Percentiles rank a stretch among this genome's conserved stretches.
Evolutionary conservation across 2,888 invertebrate genomes (phyloP).

Genomic region (Anthoptus insignis): DNA sequence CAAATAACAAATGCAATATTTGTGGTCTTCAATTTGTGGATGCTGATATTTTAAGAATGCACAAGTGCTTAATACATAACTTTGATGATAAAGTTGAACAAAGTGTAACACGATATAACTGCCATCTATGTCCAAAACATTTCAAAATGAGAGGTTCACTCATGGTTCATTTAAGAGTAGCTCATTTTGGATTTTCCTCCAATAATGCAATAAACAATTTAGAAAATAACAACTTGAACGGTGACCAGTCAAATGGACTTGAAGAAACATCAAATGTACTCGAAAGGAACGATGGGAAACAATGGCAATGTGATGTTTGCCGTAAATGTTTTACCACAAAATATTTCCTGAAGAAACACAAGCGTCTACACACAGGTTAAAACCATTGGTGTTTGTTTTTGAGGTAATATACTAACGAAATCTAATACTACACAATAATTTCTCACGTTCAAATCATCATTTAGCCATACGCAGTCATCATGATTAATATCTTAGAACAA

Average conservation of each 20-base stretch:
- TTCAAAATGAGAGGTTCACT: constrained; percentile 95
- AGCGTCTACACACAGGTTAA: constrained; percentile 94
- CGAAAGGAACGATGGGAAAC: constrained; percentile 88
- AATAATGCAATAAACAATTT: constrained; percentile 52
- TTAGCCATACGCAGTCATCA: constrained; percentile 19
- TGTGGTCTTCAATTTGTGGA: constrained; percentile 92
- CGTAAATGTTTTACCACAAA: constrained; percentile 95
- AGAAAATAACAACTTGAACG: constrained; percentile 52
- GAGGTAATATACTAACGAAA: constrained; percentile 82
- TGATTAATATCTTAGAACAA: constrained; percentile 15
- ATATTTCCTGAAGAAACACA: constrained; percentile 96
- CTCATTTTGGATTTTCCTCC: constrained; percentile 89
- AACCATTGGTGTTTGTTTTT: constrained; percentile 75
- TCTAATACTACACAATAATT: constrained; percentile 36
- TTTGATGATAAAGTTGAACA: constrained; percentile 70
- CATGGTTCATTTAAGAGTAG: constrained; percentile 93
- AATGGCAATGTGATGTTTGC: constrained; percentile 96
- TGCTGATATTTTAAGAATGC: constrained; percentile 90
- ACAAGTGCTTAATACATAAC: constrained; percentile 91
- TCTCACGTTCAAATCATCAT: neutral
- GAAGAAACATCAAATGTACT: constrained; percentile 58
- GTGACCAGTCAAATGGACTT: constrained; percentile 32
- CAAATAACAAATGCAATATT: constrained; percentile 87
- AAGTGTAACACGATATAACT: constrained; percentile 86
- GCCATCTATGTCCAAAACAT: constrained; percentile 92